Evolutionary conservation across 2,888 invertebrate genomes (phyloP).

Genomic region (Ptilodon capucinus): DNA sequence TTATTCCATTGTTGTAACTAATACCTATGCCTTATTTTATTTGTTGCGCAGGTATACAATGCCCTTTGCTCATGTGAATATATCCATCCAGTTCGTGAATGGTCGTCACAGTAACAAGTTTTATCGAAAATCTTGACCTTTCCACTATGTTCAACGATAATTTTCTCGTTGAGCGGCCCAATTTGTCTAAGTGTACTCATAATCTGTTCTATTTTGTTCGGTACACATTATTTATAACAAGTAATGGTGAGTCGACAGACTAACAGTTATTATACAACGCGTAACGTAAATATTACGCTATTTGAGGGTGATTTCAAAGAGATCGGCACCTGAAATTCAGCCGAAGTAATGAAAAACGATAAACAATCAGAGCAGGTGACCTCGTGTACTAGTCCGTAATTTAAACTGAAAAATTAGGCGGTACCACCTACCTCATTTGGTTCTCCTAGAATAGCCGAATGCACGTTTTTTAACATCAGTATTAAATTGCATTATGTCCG

Average conservation of each 20-base stretch:
- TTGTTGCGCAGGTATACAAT: no score
- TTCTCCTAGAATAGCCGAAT: neutral
- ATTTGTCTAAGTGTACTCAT: conserved; percentile 36
- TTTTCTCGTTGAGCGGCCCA: conserved; percentile 5
- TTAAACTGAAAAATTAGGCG: conserved; percentile 31
- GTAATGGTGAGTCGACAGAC: conserved; percentile 69
- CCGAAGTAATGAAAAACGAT: conserved; percentile 62
- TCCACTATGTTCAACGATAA: neutral
- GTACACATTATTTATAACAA: conserved; percentile 56
- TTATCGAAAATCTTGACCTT: neutral
- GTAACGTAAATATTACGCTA: conserved; percentile 67
- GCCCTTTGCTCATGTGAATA: no score
- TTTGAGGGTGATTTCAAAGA: conserved; percentile 66
- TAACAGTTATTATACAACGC: conserved; percentile 64
- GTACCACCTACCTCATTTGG: conserved; percentile 16
- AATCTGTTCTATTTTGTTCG: conserved; percentile 65
- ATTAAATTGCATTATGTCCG: no score
- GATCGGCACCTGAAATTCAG: conserved; percentile 58
- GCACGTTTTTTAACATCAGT: neutral
- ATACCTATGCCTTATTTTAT: no score
- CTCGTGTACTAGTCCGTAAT: conserved; percentile 42
- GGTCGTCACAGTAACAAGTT: neutral
- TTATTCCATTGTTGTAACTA: no score
- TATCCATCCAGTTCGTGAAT: no score
- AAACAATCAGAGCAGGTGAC: conserved; percentile 55